These are phyloP conservation scores for Gadus macrocephalus DNA, from an alignment of 2,113 vertebrate species.

Conservation along the genomic window DNA sequence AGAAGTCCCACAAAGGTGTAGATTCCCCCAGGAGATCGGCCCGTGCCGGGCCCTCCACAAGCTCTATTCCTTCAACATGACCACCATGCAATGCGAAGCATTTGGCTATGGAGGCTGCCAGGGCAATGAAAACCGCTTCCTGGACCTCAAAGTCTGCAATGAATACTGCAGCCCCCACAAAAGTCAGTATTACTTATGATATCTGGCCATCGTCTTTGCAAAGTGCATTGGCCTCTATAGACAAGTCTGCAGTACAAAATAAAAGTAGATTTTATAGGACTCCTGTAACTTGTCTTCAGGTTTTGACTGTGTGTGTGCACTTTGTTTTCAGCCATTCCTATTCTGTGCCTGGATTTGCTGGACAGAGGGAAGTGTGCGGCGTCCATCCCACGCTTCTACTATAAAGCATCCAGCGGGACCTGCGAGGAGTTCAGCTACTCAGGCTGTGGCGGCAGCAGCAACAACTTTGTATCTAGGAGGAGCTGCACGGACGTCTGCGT, in stretches of 20 bases:
- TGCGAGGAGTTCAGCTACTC: conserved; percentile 85
- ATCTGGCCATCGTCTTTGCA: too few relatives aligned
- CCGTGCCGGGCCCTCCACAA: conserved; percentile 62
- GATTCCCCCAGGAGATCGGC: conserved; percentile 70
- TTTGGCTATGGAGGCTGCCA: conserved; percentile 77
- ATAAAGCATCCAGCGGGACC: conserved; percentile 68
- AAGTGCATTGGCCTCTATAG: too few relatives aligned
- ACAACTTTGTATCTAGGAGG: conserved; percentile 80
- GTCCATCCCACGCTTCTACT: conserved; percentile 85
- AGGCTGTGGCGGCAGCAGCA: conserved; percentile 88
- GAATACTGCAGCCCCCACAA: conserved; percentile 77
- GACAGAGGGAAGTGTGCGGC: conserved; percentile 83
- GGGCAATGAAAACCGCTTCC: conserved; percentile 80
- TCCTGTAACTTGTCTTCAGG: too few relatives aligned
- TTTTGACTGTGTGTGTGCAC: not conserved
- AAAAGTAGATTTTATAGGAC: too few relatives aligned
- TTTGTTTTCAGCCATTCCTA: conserved; percentile 67
- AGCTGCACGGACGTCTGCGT: conserved; percentile 77
- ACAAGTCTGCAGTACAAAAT: too few relatives aligned
- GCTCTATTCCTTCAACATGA: conserved; percentile 86
- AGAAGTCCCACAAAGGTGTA: conserved; percentile 85
- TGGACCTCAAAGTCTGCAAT: conserved; percentile 68
- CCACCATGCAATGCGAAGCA: conserved; percentile 81
- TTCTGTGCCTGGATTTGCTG: conserved; percentile 78
- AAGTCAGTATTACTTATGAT: conserved; percentile 63